phyloP scores from a whole-genome alignment of 2,888 invertebrate species.

The Clivina fossor region DNA sequence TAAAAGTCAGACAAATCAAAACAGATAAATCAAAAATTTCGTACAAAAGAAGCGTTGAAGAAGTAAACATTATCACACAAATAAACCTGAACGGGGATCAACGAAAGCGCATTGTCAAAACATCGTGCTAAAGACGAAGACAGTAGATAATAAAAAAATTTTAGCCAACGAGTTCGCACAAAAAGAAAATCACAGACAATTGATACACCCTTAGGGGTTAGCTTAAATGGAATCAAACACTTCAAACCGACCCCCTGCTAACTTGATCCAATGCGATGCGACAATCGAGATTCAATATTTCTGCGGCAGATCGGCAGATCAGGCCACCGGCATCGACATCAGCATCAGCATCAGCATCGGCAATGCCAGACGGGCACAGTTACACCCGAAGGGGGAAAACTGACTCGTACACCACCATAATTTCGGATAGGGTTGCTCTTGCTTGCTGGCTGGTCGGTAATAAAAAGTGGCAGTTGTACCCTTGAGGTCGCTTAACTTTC shows the following conservation, averaged over 20 bases:
- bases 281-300: conserved; percentile 21
- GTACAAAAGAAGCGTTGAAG: too few species aligned
- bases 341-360: too few species aligned
- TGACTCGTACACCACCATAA: conserved; percentile 13
- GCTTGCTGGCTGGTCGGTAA: conserved; percentile 42
- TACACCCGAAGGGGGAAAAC: conserved; percentile 7
- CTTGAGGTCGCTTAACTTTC: conserved; percentile 47
- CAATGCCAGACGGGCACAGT: neutral
- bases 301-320: conserved; percentile 5
- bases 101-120: too few species aligned
- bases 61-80: too few species aligned
- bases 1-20: too few species aligned
- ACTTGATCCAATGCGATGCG: neutral
- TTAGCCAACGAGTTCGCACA: conserved; percentile 10
- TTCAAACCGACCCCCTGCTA: neutral
- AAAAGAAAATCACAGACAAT: conserved; percentile 10
- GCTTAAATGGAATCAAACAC: conserved; percentile 16
- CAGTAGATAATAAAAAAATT: too few species aligned
- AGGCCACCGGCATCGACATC: neutral
- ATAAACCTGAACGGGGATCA: too few species aligned
- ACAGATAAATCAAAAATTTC: too few species aligned
- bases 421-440: conserved; percentile 22
- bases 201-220: conserved; percentile 17
- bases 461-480: conserved; percentile 51
- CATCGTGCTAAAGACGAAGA: too few species aligned